phyloP scores from a whole-genome alignment of 2,888 invertebrate species.

The Cephus pygmeus region DNA sequence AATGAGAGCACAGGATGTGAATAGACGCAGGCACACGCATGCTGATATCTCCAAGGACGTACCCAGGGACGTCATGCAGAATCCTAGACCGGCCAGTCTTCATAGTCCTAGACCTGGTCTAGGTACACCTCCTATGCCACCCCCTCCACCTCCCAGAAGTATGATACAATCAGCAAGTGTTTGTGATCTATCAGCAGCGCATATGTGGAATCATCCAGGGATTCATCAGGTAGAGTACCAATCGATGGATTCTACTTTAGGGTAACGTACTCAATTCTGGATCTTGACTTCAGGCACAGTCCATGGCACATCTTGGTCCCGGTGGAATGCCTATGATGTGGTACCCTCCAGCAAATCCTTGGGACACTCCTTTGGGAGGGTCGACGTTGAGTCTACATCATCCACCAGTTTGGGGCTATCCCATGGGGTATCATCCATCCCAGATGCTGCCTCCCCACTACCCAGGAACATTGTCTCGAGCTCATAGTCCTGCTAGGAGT shows the following conservation, averaged over 20 bases:
- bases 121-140: constrained; percentile 37
- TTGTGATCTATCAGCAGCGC: constrained; percentile 55
- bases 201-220: constrained; percentile 52
- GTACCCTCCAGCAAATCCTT: constrained; percentile 55
- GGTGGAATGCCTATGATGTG: constrained; percentile 67
- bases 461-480: constrained; percentile 71
- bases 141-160: constrained; percentile 47
- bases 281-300: constrained; percentile 72
- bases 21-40: constrained; percentile 48
- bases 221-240: constrained; percentile 72
- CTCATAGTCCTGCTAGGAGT: constrained; percentile 62
- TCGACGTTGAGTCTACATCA: constrained; percentile 61
- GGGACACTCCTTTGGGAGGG: constrained; percentile 54
- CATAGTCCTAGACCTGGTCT: constrained; percentile 45
- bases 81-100: constrained; percentile 47
- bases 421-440: constrained; percentile 50
- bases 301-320: constrained; percentile 73
- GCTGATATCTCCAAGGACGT: constrained; percentile 34
- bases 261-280: background rate
- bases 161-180: constrained; percentile 62
- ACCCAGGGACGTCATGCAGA: constrained; percentile 37
- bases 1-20: constrained; percentile 70
- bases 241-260: background rate
- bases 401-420: constrained; percentile 53
- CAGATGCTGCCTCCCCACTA: constrained; percentile 64